Evolutionary conservation across 1,140 invertebrate species (phyloP).

Genomic region (Orius insidiosus): DNA sequence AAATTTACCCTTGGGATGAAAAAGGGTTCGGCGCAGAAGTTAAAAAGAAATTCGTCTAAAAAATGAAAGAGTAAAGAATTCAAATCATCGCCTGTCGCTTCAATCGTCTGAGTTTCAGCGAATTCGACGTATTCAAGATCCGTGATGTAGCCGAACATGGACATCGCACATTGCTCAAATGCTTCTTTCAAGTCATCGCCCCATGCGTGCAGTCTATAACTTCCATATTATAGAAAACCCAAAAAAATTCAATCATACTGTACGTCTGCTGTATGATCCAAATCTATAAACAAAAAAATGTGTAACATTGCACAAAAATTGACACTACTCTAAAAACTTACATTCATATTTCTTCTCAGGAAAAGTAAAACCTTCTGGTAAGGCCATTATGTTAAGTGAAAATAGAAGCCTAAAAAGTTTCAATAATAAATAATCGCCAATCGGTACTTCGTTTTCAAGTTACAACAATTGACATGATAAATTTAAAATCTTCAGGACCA

Average conservation of each 20-base stretch:
- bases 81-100: slow-evolving; percentile 60
- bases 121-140: slow-evolving; percentile 76
- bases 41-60: slow-evolving; percentile 84
- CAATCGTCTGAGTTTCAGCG: slow-evolving; percentile 54
- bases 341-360: slow-evolving; percentile 12
- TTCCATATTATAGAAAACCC: too few relatives aligned
- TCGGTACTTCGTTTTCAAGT: too few relatives aligned
- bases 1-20: slow-evolving; percentile 45
- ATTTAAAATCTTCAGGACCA: too few relatives aligned
- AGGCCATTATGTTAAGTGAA: background rate
- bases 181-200: slow-evolving; percentile 74
- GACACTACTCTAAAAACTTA: too few relatives aligned
- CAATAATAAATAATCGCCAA: too few relatives aligned
- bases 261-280: slow-evolving; percentile 94
- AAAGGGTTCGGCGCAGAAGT: slow-evolving; percentile 81
- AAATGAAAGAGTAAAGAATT: slow-evolving; percentile 81
- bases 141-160: slow-evolving; percentile 97
- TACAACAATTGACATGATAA: too few relatives aligned
- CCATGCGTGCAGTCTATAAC: slow-evolving; percentile 74
- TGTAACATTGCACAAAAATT: too few relatives aligned
- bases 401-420: too few relatives aligned
- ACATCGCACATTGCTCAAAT: slow-evolving; percentile 86
- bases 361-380: slow-evolving; percentile 3
- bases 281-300: slow-evolving; percentile 55
- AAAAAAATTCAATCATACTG: slow-evolving; percentile 52